These are phyloP conservation scores for Diorhabda elongata DNA, from an alignment of 1,140 invertebrate genomes.

Conservation along the genomic window DNA sequence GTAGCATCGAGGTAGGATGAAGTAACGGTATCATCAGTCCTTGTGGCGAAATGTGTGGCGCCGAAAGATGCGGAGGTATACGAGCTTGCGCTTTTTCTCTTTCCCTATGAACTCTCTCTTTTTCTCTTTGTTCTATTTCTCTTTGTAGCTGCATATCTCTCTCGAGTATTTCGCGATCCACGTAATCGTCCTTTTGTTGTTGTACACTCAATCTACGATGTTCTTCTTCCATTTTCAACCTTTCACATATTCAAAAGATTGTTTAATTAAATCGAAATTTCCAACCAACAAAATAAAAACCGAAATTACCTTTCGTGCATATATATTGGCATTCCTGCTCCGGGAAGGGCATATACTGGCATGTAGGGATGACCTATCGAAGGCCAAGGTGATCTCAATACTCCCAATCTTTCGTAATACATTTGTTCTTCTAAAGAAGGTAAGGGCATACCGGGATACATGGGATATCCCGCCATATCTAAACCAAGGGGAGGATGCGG, in stretches of 20 bases:
- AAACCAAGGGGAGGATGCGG: slow-evolving; percentile 31
- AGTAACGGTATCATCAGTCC: slow-evolving; percentile 37
- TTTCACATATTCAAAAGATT: slow-evolving; percentile 27
- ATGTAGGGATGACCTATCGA: slow-evolving; percentile 52
- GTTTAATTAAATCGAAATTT: background rate
- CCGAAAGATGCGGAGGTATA: slow-evolving; percentile 33
- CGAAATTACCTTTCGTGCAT: slow-evolving; percentile 57
- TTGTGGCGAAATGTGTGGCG: slow-evolving; percentile 33
- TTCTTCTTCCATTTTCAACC: slow-evolving; percentile 63
- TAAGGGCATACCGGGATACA: slow-evolving; percentile 39
- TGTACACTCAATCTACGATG: slow-evolving; percentile 53
- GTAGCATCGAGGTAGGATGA: slow-evolving; percentile 40
- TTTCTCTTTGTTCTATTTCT: slow-evolving; percentile 45
- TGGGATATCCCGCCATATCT: slow-evolving; percentile 40
- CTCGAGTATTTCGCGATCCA: slow-evolving; percentile 50
- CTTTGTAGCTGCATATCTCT: slow-evolving; percentile 48
- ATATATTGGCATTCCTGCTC: slow-evolving; percentile 52
- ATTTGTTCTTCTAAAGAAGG: slow-evolving; percentile 67
- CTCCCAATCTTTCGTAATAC: slow-evolving; percentile 69
- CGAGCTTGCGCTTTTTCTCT: slow-evolving; percentile 44
- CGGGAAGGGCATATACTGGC: slow-evolving; percentile 51
- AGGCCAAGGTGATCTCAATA: slow-evolving; percentile 62
- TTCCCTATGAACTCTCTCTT: slow-evolving; percentile 40
- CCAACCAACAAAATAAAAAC: background rate
- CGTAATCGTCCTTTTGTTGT: slow-evolving; percentile 52